These are phyloP conservation scores for Erythrocebus patas DNA, from an alignment of 2,113 vertebrate genomes.

Conservation along the genomic window DNA sequence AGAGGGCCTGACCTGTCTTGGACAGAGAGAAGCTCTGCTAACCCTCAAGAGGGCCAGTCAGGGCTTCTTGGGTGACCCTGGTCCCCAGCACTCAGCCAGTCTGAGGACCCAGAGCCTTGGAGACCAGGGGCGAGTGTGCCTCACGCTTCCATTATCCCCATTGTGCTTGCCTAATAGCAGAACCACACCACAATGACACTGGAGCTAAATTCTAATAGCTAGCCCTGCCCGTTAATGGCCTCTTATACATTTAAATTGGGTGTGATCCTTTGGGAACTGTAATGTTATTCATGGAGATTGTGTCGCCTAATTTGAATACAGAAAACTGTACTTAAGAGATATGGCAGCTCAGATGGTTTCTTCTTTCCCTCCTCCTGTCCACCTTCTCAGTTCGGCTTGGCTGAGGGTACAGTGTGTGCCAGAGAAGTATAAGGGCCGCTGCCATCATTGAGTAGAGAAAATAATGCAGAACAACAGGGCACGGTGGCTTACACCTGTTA, in stretches of 20 bases:
- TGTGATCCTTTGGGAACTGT: constrained; percentile 79
- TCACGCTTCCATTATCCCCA: constrained; percentile 59
- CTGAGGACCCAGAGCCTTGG: not conserved
- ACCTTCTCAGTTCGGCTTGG: not conserved
- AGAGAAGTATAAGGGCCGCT: accelerated
- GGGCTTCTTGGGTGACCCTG: not conserved
- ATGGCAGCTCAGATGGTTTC: not conserved
- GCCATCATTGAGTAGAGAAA: not conserved
- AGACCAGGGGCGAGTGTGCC: not conserved
- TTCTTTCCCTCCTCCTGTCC: not conserved
- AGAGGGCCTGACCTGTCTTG: not conserved
- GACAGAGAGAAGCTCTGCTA: not conserved
- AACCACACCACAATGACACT: constrained; percentile 67
- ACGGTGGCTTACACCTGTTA: too few species aligned
- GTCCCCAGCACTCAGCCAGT: not conserved
- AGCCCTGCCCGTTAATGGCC: constrained; percentile 69
- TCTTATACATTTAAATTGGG: constrained; percentile 80
- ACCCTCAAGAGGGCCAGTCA: not conserved
- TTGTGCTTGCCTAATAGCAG: constrained; percentile 58
- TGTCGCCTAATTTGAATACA: constrained; percentile 79
- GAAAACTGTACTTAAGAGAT: constrained; percentile 77
- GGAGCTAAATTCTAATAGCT: constrained; percentile 71
- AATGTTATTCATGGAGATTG: constrained; percentile 82
- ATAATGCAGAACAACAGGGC: too few species aligned
- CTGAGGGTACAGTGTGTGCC: not conserved